These are phyloP conservation scores for Chloromyia formosa DNA, from an alignment of 2,888 invertebrate genomes.

Conservation along the genomic window DNA sequence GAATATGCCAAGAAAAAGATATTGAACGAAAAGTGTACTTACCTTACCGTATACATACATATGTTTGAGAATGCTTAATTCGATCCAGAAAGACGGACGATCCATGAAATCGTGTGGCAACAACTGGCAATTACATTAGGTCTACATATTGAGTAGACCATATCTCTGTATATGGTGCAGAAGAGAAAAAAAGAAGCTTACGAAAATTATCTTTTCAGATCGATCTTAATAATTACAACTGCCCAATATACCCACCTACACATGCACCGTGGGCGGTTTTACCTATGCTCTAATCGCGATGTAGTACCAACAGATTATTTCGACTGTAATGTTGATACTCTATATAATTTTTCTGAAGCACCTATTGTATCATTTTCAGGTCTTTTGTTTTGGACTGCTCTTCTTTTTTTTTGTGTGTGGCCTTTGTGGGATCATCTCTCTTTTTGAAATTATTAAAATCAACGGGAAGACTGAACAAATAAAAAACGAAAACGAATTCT, in stretches of 20 bases:
- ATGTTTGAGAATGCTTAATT: slow-evolving; percentile 7
- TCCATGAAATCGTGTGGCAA: slow-evolving; percentile 10
- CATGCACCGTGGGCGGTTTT: slow-evolving; percentile 50
- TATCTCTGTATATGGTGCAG: too few relatives aligned
- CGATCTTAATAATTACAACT: slow-evolving; percentile 51
- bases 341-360: slow-evolving; percentile 12
- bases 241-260: slow-evolving; percentile 51
- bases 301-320: not conserved
- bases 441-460: slow-evolving; percentile 19
- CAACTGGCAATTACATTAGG: slow-evolving; percentile 5
- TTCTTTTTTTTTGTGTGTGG: not conserved
- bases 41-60: not conserved
- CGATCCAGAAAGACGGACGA: slow-evolving; percentile 10
- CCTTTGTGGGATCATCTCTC: slow-evolving; percentile 3
- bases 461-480: slow-evolving; percentile 4
- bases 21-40: slow-evolving; percentile 1
- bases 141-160: not conserved
- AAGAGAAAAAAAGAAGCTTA: not conserved
- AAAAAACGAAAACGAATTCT: too few relatives aligned
- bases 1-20: not conserved
- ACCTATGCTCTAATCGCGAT: slow-evolving; percentile 10
- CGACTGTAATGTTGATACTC: not conserved
- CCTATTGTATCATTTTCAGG: slow-evolving; percentile 28
- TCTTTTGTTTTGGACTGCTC: not conserved
- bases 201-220: slow-evolving; percentile 44